Conservation (phyloP, 2,888 invertebrate species). For the Trichogramma evanescens region DNA sequence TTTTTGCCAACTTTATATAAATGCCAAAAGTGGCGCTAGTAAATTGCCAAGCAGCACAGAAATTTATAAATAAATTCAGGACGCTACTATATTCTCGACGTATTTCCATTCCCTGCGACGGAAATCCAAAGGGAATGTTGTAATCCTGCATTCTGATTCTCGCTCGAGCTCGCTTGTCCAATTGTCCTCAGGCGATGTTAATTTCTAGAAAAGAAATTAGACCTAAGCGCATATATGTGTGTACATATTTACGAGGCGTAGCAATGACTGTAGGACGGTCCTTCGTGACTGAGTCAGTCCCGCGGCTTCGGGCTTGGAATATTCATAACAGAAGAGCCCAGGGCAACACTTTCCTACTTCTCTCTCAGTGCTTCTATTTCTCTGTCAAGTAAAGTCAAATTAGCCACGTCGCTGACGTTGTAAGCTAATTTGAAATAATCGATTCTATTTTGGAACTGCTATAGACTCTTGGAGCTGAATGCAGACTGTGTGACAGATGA, state of each 20-base stretch:
- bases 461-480: too few species aligned
- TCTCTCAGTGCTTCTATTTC: too few species aligned
- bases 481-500: too few species aligned
- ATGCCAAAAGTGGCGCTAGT: not conserved
- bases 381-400: too few species aligned
- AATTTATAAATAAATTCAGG: slow-evolving; percentile 11
- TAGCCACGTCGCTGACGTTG: too few species aligned
- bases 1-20: too few species aligned
- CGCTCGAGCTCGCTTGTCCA: not conserved
- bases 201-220: slow-evolving; percentile 15
- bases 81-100: not conserved
- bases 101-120: not conserved
- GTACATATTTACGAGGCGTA: not conserved
- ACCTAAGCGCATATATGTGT: not conserved
- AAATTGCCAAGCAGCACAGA: not conserved
- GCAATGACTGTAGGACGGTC: not conserved
- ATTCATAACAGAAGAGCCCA: slow-evolving; percentile 13
- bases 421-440: too few species aligned
- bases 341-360: not conserved
- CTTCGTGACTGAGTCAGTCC: not conserved
- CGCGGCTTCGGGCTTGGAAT: slow-evolving; percentile 4
- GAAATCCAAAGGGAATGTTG: not conserved
- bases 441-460: too few species aligned
- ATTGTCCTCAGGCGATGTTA: slow-evolving; percentile 7
- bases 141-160: not conserved